Evolutionary conservation across 2,113 vertebrate species (phyloP).

Genomic region (western clawed frog (Xenopus tropicalis)): DNA sequence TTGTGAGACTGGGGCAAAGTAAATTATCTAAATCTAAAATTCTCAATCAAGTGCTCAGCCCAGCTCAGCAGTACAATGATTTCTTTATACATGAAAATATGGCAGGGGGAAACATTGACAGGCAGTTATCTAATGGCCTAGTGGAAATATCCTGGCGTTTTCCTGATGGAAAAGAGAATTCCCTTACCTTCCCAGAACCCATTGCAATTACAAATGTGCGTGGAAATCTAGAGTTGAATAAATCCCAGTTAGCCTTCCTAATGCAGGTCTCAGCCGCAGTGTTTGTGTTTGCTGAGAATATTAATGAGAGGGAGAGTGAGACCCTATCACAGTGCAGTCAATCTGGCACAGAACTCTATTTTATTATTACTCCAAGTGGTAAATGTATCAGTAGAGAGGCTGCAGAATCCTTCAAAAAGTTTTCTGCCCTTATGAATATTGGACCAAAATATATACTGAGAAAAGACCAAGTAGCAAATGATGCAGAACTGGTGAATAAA

Average conservation of each 20-base stretch:
- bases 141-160: constrained; percentile 73
- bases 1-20: constrained; percentile 65
- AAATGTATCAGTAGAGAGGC: constrained; percentile 51
- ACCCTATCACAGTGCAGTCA: constrained; percentile 27
- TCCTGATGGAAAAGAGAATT: constrained; percentile 63
- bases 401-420: constrained; percentile 47
- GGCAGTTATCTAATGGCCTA: constrained; percentile 68
- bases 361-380: constrained; percentile 53
- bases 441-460: constrained; percentile 52
- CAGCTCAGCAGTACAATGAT: constrained; percentile 54
- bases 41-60: constrained; percentile 66
- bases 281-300: constrained; percentile 58
- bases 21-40: constrained; percentile 70
- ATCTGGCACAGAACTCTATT: constrained; percentile 45
- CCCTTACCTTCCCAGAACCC: constrained; percentile 56
- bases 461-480: constrained; percentile 45
- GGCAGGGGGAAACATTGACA: constrained; percentile 54
- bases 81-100: constrained; percentile 66
- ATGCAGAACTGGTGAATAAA: constrained; percentile 31
- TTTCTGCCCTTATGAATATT: constrained; percentile 48
- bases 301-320: constrained; percentile 53
- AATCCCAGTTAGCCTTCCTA: constrained; percentile 56
- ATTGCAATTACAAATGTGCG: constrained; percentile 57
- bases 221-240: constrained; percentile 55
- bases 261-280: constrained; percentile 52